Base-by-base conservation (phyloP, 2,113 vertebrate species). In the Glaucomys volans region DNA sequence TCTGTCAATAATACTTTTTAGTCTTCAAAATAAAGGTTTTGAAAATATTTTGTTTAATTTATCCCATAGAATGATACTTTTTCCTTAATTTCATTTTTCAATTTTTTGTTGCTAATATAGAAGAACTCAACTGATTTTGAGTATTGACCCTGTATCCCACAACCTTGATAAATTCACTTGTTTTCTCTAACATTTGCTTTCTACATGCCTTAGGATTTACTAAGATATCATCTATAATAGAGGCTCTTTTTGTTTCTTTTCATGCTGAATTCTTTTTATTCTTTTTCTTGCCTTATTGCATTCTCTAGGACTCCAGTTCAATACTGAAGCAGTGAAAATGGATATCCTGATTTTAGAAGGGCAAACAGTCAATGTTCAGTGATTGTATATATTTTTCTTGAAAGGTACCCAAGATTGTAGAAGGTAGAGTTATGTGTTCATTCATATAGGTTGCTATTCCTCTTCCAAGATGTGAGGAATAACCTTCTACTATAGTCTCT, bases 11-110 rank as follows among this genome's bases (percentile, higher is more conserved):
- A 54, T 47, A 37, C 30, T 90, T 84, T 89, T 3, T 35, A 67
- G 26, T 67, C 40, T 74, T 94, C 57, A 77, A 17, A 44, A 71
- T 32, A 44, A 2, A 59, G 62, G 71, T 4, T 37, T 90, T 92
- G 10, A 30, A 40, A 94, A 57, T 62, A 50, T 84, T 91, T 89
- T 42, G 64, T 72, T 59, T 72, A 69, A 35, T 64, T 40, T 95
- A 72, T 82, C 75, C 26, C 14, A 82, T 57, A 44, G 67, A 24
- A 22, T 54, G 8, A 0, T 42, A 59, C 80, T 62, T 12, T 76
- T 67, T 47, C 47, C 64, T 90, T 79, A 77, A 95, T 87, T 95
- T 95, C 4, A 72, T 24, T 92, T 95, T 71, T 5, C 16, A 86
- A 0, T 91, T 87, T 14, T 35, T 93, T 87, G 26, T 83, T 86